Evolutionary conservation across 2,888 invertebrate species (phyloP).

Genomic region (Euphydryas editha): DNA sequence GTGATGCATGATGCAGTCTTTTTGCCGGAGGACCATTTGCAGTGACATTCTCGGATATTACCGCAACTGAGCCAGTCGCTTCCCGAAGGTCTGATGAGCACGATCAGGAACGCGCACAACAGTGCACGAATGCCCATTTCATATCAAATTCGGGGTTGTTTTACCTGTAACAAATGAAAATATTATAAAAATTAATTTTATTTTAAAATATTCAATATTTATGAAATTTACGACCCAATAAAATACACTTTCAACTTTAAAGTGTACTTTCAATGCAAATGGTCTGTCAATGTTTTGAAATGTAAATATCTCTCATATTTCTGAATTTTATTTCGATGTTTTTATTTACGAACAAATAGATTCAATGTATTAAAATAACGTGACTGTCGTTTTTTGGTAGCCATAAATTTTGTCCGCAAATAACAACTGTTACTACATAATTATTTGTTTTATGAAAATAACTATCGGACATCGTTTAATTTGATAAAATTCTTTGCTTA

Average conservation of each 20-base stretch:
- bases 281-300: conserved; percentile 13
- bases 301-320: conserved; percentile 1
- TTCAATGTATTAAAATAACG: conserved; percentile 14
- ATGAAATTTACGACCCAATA: background rate
- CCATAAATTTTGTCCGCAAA: conserved; percentile 3
- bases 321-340: conserved; percentile 2
- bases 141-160: conserved; percentile 54
- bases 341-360: conserved; percentile 1
- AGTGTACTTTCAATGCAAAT: background rate
- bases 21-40: conserved; percentile 96
- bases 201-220: background rate
- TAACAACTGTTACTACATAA: conserved; percentile 2
- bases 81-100: conserved; percentile 61
- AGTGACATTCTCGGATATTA: conserved; percentile 87
- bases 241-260: background rate
- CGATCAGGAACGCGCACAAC: conserved; percentile 59
- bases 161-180: conserved; percentile 64
- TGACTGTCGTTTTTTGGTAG: conserved; percentile 4
- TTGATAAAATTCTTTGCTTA: no score
- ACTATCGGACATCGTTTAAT: no score
- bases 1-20: conserved; percentile 93
- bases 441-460: conserved; percentile 5
- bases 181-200: background rate
- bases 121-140: conserved; percentile 71
- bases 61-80: conserved; percentile 94